These are phyloP conservation scores for Automeris io DNA, from an alignment of 2,888 invertebrate genomes.

Conservation along the genomic window DNA sequence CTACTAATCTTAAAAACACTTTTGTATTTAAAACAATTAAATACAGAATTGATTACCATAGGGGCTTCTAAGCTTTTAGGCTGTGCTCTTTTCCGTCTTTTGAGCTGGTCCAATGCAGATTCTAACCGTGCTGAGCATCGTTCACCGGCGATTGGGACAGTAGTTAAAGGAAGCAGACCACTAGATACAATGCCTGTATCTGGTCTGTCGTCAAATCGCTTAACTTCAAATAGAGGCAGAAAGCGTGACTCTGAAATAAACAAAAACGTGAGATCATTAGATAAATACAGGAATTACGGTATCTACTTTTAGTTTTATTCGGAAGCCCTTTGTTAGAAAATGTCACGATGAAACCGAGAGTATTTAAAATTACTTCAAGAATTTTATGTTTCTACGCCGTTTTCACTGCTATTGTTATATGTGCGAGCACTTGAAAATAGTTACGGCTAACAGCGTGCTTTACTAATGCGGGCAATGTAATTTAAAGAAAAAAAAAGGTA, in stretches of 20 bases:
- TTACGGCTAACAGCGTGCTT: not conserved
- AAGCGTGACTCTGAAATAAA: constrained; percentile 58
- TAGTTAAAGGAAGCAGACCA: constrained; percentile 52
- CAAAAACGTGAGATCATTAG: not conserved
- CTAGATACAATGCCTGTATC: constrained; percentile 30
- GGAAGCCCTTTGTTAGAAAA: too few relatives aligned
- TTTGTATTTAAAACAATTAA: not conserved
- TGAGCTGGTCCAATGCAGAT: constrained; percentile 80
- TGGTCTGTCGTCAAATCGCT: constrained; percentile 58
- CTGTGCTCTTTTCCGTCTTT: constrained; percentile 74
- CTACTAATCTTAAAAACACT: not conserved
- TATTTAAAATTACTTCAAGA: too few relatives aligned
- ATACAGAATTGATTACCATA: constrained; percentile 33
- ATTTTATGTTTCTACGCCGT: constrained; percentile 44
- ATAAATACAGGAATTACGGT: not conserved
- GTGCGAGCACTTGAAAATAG: constrained; percentile 53
- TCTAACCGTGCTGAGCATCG: constrained; percentile 81
- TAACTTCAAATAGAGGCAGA: constrained; percentile 61
- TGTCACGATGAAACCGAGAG: constrained; percentile 45
- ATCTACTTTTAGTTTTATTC: not conserved
- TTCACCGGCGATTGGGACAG: constrained; percentile 60
- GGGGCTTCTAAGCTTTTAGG: constrained; percentile 64
- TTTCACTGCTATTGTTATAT: constrained; percentile 69
- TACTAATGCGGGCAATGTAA: too few relatives aligned
- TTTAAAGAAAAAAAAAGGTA: too few relatives aligned